These are phyloP conservation scores for Daboia siamensis DNA, from an alignment of 2,113 vertebrate species.

Conservation along the genomic window DNA sequence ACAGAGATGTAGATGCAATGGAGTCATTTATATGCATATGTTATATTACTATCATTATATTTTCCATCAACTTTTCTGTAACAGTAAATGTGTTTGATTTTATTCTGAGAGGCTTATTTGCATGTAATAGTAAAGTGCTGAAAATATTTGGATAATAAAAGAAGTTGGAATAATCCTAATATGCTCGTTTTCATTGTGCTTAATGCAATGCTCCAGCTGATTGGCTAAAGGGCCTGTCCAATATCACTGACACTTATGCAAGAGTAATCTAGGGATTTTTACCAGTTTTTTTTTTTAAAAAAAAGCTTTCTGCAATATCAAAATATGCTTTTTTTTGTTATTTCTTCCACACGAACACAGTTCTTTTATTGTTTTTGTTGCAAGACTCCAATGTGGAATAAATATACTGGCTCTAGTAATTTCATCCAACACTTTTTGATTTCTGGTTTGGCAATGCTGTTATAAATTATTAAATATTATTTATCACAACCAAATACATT, in stretches of 20 bases:
- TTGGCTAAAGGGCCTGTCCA: background rate
- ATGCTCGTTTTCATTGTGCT: background rate
- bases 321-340: background rate
- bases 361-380: background rate
- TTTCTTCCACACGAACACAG: background rate
- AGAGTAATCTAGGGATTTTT: background rate
- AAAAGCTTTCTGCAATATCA: background rate
- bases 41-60: constrained; percentile 24
- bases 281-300: background rate
- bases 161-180: constrained; percentile 2
- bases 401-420: background rate
- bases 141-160: background rate
- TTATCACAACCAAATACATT: background rate
- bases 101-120: constrained; percentile 5
- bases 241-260: background rate
- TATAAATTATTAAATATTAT: background rate
- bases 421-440: background rate
- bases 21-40: constrained; percentile 8
- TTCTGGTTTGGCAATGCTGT: background rate
- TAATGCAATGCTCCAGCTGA: background rate
- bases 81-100: constrained; percentile 16
- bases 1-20: background rate
- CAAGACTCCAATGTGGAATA: background rate
- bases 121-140: constrained; percentile 12
- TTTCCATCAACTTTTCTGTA: constrained; percentile 26